A percentile compares a stretch with the other conserved stretches of the same genome.
Evolutionary conservation across 2,888 invertebrate species (phyloP).

Genomic region (Andrena praecox): DNA sequence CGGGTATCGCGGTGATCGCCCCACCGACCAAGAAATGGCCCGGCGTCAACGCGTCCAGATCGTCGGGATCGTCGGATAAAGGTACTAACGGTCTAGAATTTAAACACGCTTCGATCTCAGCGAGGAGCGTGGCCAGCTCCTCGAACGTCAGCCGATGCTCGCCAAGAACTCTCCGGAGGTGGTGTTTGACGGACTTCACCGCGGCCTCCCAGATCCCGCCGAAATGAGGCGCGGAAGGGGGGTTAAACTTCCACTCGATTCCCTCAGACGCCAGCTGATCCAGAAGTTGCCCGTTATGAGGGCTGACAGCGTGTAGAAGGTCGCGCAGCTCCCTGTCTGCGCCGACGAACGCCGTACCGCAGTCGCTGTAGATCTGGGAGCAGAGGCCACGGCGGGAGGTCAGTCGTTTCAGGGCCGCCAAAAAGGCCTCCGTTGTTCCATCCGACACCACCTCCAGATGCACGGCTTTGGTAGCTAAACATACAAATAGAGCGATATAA

Average conservation of each 20-base stretch:
- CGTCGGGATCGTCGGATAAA: background rate
- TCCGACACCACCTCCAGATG: too few species aligned
- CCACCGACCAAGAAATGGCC: constrained; percentile 9
- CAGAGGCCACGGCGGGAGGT: too few species aligned
- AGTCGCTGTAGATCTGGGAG: too few species aligned
- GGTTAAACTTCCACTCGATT: constrained; percentile 6
- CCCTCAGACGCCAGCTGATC: background rate
- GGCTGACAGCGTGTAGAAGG: too few species aligned
- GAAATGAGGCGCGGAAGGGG: constrained; percentile 1
- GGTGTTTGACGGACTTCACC: constrained; percentile 5
- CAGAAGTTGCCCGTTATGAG: too few species aligned
- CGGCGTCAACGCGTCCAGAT: background rate
- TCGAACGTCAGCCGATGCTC: background rate
- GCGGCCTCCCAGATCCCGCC: constrained; percentile 21
- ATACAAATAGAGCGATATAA: background rate
- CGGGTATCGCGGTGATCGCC: background rate
- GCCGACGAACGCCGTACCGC: too few species aligned
- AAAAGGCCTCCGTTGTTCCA: too few species aligned
- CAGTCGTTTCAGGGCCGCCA: too few species aligned
- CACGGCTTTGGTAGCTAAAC: too few species aligned
- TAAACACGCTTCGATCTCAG: background rate
- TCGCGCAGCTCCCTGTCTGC: too few species aligned
- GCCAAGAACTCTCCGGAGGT: background rate
- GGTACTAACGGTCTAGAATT: background rate
- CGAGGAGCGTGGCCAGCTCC: constrained; percentile 3